Base-by-base conservation (phyloP, 2,888 invertebrate genomes). In the Pseudanteris insignis region DNA sequence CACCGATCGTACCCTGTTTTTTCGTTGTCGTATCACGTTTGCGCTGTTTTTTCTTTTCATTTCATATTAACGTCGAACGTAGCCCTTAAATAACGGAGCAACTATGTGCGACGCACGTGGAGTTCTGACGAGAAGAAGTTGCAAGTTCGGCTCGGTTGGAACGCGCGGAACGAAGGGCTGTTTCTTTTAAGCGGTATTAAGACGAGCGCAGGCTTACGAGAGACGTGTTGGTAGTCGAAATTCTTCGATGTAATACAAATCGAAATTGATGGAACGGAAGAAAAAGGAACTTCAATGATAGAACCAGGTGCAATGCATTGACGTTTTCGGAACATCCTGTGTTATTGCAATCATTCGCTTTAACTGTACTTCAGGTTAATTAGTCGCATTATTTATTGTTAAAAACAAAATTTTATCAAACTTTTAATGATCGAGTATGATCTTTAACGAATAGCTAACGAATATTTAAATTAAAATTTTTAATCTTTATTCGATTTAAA, bases 11-110 rank as follows among this genome's bases (percentile, higher is more conserved):
- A n/a, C n/a, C 6, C 18, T 18, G 41, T 37, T 68, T 58, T 70
- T 73, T 70, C 63, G 64, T 48, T 70, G 50, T 58, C 70, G 54
- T 65, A 68, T 73, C 71, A 70, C 70, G 70, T 72, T 53, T 61
- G 24, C 30, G 24, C 33, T 43, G 63, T 66, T 67, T 58, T 54
- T 26, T 46, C 64, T 43, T 54, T 28, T 30, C 18, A 4, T 18
- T 18, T 18, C 6, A 18, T 6, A 3, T 4, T 6, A 3, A 18
- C 18, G 18, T 26, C 18, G 18, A 21, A 53, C 54, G 38, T 57
- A 60, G 38, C 58, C 63, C 63, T 63, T 58, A 58, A 58, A 54
- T 63, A 63, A 58, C 54, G 41, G 50, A 59, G 63, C 61, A 58
- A 54, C 61, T 54, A 59, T 57, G 58, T 44, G 41, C 54, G 50